Conservation (phyloP, 1,140 invertebrate genomes). For the Danaus melanippus region DNA sequence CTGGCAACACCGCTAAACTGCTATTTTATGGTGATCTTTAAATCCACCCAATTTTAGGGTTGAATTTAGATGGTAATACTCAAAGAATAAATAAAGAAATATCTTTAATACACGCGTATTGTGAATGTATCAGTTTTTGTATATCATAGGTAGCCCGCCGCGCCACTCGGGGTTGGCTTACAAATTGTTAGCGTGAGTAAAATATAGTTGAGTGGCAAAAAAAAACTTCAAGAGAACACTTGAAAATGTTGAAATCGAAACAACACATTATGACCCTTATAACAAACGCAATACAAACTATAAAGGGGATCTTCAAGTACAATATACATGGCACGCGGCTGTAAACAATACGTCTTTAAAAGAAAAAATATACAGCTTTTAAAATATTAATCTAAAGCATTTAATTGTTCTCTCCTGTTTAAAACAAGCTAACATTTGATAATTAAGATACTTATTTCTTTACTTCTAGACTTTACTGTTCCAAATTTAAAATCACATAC, state of each 20-base stretch:
- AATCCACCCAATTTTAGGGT: constrained; percentile 1
- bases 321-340: constrained; percentile 12
- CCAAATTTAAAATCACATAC: not conserved
- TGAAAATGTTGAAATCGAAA: too few relatives aligned
- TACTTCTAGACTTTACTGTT: not conserved
- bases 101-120: too few relatives aligned
- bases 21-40: constrained; percentile 8
- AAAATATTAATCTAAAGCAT: not conserved
- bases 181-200: too few relatives aligned
- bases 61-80: too few relatives aligned
- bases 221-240: too few relatives aligned
- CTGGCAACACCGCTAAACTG: constrained; percentile 13
- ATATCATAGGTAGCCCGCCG: too few relatives aligned
- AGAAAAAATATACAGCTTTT: constrained; percentile 4
- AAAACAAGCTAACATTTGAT: not conserved
- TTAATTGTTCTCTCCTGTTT: not conserved
- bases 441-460: not conserved
- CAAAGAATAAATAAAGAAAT: too few relatives aligned
- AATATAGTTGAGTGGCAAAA: too few relatives aligned
- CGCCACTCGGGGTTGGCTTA: too few relatives aligned
- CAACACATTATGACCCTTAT: too few relatives aligned
- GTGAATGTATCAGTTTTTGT: too few relatives aligned
- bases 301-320: constrained; percentile 3
- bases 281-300: too few relatives aligned
- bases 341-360: constrained; percentile 3